Conservation (phyloP, 2,113 vertebrate genomes). For the Ptyas mucosa region DNA sequence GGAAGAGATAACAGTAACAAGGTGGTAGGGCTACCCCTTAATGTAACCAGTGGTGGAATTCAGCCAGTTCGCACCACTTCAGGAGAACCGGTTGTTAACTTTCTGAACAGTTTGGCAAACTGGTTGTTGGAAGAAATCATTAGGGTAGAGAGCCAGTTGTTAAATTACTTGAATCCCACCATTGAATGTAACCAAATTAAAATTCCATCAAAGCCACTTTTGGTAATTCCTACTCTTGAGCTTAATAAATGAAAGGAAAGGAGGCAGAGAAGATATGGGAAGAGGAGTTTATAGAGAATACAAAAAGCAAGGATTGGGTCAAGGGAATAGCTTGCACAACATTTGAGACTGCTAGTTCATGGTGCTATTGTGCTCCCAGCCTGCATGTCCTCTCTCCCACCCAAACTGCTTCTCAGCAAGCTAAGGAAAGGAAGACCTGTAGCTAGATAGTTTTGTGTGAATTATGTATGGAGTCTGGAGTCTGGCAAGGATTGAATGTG, state of each 20-base stretch:
- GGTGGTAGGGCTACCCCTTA: neutral
- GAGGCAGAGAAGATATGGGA: no score
- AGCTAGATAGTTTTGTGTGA: neutral
- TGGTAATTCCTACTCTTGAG: neutral
- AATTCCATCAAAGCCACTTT: neutral
- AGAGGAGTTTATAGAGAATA: neutral
- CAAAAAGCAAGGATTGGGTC: neutral
- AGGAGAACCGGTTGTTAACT: no score
- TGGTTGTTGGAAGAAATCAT: no score
- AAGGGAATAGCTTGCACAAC: neutral
- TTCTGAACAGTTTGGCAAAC: no score
- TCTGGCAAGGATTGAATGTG: neutral
- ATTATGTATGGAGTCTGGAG: neutral
- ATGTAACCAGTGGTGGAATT: neutral
- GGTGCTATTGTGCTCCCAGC: neutral
- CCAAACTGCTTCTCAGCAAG: neutral
- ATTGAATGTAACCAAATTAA: neutral
- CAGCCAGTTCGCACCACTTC: no score
- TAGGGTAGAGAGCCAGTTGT: no score
- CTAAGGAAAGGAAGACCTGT: neutral
- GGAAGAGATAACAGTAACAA: neutral
- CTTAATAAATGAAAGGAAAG: neutral
- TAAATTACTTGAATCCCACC: no score
- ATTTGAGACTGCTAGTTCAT: neutral
- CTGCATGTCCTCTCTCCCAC: neutral